These are phyloP conservation scores for Hydropsyche tenuis DNA, from an alignment of 1,140 invertebrate species.

Conservation along the genomic window DNA sequence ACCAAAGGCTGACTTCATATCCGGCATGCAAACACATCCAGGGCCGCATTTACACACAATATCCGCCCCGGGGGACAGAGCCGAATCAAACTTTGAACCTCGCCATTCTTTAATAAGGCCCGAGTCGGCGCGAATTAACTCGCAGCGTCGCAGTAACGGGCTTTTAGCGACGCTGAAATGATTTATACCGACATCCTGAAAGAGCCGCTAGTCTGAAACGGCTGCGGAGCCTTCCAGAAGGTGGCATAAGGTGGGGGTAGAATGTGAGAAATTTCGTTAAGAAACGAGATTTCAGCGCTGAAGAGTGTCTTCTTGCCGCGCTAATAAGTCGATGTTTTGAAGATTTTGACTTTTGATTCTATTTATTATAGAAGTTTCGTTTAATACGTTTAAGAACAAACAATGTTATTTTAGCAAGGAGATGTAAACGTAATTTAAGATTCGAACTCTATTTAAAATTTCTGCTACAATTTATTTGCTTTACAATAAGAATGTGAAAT, in stretches of 20 bases:
- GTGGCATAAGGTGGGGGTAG: no score
- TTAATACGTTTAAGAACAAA: no score
- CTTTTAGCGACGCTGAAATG: constrained; percentile 19
- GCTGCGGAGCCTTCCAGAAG: not conserved
- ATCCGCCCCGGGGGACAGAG: no score
- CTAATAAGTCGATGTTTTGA: no score
- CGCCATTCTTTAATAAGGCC: constrained; percentile 13
- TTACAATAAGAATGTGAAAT: no score
- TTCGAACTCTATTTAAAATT: no score
- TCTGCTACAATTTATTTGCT: no score
- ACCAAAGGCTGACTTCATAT: not conserved
- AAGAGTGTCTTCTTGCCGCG: no score
- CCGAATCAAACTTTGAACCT: not conserved
- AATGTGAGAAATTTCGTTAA: constrained; percentile 15
- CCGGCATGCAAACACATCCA: constrained; percentile 11
- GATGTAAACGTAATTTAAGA: no score
- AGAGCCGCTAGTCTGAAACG: not conserved
- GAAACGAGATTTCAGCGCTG: not conserved
- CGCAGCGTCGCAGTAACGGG: not conserved
- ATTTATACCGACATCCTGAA: constrained; percentile 7
- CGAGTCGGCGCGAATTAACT: not conserved
- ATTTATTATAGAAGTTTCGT: no score
- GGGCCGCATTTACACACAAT: not conserved
- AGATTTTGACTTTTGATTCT: no score
- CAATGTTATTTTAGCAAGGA: no score